Percentiles rank a stretch among this genome's conserved stretches.
phyloP scores from a whole-genome alignment of 2,113 vertebrate species.

The Panthera leo region DNA sequence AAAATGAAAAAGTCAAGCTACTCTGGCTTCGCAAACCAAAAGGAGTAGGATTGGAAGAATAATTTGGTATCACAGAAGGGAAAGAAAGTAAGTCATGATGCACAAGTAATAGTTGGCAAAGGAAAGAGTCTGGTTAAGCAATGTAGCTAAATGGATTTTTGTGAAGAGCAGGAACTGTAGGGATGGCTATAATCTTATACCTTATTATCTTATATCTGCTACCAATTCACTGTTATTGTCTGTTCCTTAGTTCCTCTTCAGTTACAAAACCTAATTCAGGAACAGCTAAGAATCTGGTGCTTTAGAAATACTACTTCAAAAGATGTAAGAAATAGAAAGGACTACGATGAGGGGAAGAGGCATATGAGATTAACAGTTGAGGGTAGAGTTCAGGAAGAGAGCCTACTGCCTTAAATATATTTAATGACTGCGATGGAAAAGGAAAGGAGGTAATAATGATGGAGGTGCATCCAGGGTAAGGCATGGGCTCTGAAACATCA shows the following conservation, averaged over 20 bases:
- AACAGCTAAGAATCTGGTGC: slow-evolving; percentile 6
- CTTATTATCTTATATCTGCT: neutral
- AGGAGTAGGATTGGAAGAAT: neutral
- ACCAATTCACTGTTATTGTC: neutral
- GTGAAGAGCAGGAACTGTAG: neutral
- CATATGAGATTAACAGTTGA: neutral
- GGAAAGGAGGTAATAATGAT: neutral
- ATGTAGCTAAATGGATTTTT: neutral
- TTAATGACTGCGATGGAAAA: neutral
- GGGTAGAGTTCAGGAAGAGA: neutral
- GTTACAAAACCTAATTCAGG: neutral
- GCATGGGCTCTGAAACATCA: slow-evolving; percentile 20
- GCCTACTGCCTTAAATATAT: neutral
- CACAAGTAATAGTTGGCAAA: neutral
- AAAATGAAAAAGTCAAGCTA: slow-evolving; percentile 43
- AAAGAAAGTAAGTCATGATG: neutral
- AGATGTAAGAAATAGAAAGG: neutral
- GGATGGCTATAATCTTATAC: neutral
- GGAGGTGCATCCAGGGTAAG: neutral
- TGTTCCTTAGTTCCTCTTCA: slow-evolving; percentile 13
- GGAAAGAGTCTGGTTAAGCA: neutral
- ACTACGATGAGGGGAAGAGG: neutral
- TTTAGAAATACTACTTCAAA: slow-evolving; percentile 28
- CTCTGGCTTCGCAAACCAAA: slow-evolving; percentile 41
- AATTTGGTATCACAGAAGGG: neutral